phyloP scores from a whole-genome alignment of 2,888 invertebrate genomes.

The Dichetophora obliterata region DNA sequence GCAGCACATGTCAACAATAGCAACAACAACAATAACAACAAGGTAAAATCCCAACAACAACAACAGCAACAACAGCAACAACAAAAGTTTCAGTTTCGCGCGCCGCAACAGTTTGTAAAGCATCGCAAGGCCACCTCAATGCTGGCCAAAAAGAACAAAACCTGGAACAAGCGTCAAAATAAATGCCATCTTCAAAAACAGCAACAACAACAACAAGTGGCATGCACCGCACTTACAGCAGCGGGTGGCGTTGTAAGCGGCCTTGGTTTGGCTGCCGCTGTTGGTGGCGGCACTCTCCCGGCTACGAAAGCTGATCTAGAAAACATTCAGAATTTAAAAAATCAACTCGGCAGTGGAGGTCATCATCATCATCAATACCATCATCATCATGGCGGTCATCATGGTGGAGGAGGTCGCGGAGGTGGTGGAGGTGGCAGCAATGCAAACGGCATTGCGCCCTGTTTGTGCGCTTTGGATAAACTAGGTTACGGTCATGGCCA shows the following conservation, averaged over 20 bases:
- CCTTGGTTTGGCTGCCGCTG: conserved; percentile 35
- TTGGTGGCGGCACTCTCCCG: conserved; percentile 41
- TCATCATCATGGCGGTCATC: conserved; percentile 31
- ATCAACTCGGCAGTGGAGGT: conserved; percentile 57
- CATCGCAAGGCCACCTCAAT: conserved; percentile 50
- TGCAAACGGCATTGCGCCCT: conserved; percentile 51
- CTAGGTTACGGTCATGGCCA: conserved; percentile 59
- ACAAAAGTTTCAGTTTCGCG: conserved; percentile 62
- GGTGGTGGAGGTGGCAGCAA: conserved; percentile 39
- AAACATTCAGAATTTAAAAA: conserved; percentile 68
- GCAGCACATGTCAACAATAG: conserved; percentile 35
- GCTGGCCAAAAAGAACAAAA: conserved; percentile 58
- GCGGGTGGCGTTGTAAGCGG: conserved; percentile 39
- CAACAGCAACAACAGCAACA: conserved; percentile 47
- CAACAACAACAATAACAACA: conserved; percentile 48
- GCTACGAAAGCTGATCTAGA: conserved; percentile 66
- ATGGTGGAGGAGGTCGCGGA: conserved; percentile 44
- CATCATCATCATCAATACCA: conserved; percentile 39
- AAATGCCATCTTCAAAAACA: conserved; percentile 52
- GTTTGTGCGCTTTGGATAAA: conserved; percentile 53
- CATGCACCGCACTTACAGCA: conserved; percentile 32
- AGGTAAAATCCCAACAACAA: conserved; percentile 57
- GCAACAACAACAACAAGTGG: conserved; percentile 49
- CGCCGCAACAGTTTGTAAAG: conserved; percentile 65
- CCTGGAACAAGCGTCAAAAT: conserved; percentile 67